Percentiles rank a stretch among this genome's conserved stretches.
phyloP scores from a whole-genome alignment of 2,797 vertebrate species.

The Buphagus erythrorhynchus region DNA sequence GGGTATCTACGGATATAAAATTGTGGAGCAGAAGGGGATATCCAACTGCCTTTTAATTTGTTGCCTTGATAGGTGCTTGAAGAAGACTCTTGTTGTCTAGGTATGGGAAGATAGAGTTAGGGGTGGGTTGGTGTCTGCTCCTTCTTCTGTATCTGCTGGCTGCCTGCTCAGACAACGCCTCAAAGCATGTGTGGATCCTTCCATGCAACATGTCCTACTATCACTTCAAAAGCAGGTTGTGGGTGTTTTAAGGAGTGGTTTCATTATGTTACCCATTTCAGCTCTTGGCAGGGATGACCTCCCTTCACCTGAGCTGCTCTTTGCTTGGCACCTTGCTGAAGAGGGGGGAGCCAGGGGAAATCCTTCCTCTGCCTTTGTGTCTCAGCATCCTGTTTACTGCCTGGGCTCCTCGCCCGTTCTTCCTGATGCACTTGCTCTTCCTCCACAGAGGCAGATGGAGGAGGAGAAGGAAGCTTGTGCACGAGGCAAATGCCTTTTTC shows the following conservation, averaged over 20 bases:
- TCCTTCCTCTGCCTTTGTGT: conserved; percentile 55
- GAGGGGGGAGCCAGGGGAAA: background rate
- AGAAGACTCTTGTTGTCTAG: background rate
- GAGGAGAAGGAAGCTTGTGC: background rate
- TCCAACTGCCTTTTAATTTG: background rate
- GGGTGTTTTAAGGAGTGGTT: background rate
- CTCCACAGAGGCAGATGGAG: background rate
- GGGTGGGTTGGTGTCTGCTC: background rate
- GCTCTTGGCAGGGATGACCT: background rate
- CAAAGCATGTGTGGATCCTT: fast-evolving
- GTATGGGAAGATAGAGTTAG: background rate
- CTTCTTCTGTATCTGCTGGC: background rate
- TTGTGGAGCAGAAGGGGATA: background rate
- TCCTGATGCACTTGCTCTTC: conserved; percentile 56
- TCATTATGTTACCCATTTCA: background rate
- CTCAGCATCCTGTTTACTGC: conserved; percentile 53
- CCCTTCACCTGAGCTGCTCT: conserved; percentile 19
- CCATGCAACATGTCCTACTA: background rate
- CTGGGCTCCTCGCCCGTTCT: background rate
- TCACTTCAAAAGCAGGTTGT: background rate
- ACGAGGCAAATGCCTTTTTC: background rate
- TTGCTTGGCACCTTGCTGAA: background rate
- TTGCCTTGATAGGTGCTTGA: background rate
- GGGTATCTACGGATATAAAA: background rate
- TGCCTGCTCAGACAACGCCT: background rate